phyloP scores from a whole-genome alignment of 2,113 vertebrate species.

The Xerus inauris region DNA sequence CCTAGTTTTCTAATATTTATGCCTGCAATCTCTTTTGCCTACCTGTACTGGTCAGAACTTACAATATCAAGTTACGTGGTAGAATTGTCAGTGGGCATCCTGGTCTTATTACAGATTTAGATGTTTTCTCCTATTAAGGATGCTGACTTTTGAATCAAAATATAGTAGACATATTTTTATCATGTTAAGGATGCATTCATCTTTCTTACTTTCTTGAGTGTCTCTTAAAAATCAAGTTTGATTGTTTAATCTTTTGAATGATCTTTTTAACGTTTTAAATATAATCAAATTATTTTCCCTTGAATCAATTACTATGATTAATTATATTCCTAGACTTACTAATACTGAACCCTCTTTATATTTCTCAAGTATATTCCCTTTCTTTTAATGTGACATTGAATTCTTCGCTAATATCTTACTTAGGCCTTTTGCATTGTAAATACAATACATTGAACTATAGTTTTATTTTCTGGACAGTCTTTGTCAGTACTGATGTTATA shows the following conservation, averaged over 20 bases:
- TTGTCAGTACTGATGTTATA: background rate
- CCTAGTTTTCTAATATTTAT: background rate
- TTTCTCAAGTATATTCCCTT: slow-evolving; percentile 1
- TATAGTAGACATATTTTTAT: background rate
- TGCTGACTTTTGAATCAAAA: background rate
- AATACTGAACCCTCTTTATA: background rate
- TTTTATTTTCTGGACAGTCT: background rate
- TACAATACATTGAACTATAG: background rate
- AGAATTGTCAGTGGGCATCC: background rate
- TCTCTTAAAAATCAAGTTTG: background rate
- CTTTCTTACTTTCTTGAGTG: background rate
- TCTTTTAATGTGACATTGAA: background rate
- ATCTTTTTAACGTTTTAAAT: background rate
- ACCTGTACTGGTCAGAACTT: background rate
- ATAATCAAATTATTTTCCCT: background rate
- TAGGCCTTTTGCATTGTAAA: background rate
- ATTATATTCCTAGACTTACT: background rate
- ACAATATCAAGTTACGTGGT: background rate
- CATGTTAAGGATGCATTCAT: background rate
- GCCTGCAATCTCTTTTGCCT: background rate
- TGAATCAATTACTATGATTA: background rate
- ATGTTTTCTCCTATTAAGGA: background rate
- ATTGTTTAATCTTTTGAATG: background rate
- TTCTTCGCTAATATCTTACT: background rate
- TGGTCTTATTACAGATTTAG: background rate